Base-by-base conservation (phyloP, 2,113 vertebrate species). In the Muscicapa adusta region DNA sequence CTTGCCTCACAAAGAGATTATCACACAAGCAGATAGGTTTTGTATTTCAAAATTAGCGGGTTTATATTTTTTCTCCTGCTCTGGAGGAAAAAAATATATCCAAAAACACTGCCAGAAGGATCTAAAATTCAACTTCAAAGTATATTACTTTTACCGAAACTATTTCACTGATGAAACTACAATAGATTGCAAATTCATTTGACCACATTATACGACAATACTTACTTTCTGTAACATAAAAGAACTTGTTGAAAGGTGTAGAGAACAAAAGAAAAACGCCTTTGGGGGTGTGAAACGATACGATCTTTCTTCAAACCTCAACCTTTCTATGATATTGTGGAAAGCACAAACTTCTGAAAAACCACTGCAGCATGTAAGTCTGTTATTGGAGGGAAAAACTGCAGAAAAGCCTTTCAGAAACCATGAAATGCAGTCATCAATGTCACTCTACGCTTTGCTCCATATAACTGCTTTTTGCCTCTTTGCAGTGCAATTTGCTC, bases 291-390 rank as follows among this genome's bases (percentile, higher is more conserved):
- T 38, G 24, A n/a, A 74, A 67, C 8, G 25, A 8, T 5, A 51
- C 6, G 13, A 53, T 31, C 29, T 45, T 68, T 31, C 34, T 68
- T 76, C 14, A 26, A 83, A 50, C 18, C 1, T 25, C 6, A 56
- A 70, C 14, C 9, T 56, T 76, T 19, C 36, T 19, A 33, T 9
- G 31, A 48, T 25, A 43, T 7, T 38, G 31, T 24, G 11, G 17
- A 80, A 85, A 88, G 48, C 36, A 91, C n/a, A 63, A 88, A 58
- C 31, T 67, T 87, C 56, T 62, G 45, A 87, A 71, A 29, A 72
- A 53, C 31, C 18, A 29, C 40, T 22, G 19, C 2, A 80, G 26
- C 20, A 38, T 18, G 18, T 16, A 56, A 68, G 38, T 38, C 18
- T 28, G 14, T 47, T 54, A 56, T 0, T 25, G 14, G 24, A 77